Evolutionary conservation across 2,797 vertebrate genomes (phyloP).

Genomic region (Neopelma chrysocephalum): DNA sequence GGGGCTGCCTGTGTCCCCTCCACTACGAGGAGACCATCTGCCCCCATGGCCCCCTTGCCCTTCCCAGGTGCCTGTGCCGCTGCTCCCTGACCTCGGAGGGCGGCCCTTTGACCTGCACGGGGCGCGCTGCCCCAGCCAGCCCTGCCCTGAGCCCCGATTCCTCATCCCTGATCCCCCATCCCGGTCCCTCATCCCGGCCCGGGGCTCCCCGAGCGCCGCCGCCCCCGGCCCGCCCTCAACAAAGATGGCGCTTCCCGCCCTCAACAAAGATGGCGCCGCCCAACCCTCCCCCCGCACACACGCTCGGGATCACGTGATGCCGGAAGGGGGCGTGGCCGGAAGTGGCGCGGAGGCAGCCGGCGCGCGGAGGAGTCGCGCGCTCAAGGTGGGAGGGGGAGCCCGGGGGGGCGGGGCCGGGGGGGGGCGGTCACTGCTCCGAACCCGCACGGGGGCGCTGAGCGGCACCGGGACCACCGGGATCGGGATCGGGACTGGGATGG

Average conservation of each 20-base stretch:
- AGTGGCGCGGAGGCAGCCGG: neutral
- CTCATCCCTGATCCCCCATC: neutral
- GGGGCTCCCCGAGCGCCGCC: neutral
- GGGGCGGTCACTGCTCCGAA: neutral
- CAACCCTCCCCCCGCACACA: neutral
- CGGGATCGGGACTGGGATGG: too few relatives aligned
- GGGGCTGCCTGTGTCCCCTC: neutral
- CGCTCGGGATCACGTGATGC: neutral
- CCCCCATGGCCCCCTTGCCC: too few relatives aligned
- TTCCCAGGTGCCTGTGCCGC: rapidly evolving
- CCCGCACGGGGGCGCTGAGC: too few relatives aligned
- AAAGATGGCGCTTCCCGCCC: neutral
- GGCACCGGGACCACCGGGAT: neutral
- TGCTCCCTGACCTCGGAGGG: rapidly evolving
- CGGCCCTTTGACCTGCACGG: neutral
- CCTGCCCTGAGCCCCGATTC: neutral
- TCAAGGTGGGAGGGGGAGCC: neutral
- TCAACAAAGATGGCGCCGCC: neutral
- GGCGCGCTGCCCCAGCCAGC: too few relatives aligned
- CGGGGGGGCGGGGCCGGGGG: too few relatives aligned
- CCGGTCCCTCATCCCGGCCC: too few relatives aligned
- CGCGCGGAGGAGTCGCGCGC: neutral
- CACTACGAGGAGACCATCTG: neutral
- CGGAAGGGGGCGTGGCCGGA: neutral
- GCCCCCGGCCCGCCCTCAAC: neutral